These are phyloP conservation scores for Phyto melanocephala DNA, from an alignment of 2,888 invertebrate genomes.

Conservation along the genomic window DNA sequence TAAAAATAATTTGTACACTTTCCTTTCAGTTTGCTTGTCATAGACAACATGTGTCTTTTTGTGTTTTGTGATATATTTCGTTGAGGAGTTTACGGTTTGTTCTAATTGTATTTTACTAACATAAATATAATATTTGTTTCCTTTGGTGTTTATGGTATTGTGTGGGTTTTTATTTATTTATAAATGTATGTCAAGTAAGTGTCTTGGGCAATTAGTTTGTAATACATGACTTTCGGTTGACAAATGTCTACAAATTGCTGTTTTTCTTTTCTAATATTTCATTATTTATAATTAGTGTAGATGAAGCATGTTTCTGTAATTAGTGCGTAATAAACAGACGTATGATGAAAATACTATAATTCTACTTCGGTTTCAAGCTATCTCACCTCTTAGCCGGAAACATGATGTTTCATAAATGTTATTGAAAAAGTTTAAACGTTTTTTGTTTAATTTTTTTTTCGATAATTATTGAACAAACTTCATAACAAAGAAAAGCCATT, in stretches of 20 bases:
- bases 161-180: neutral
- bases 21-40: neutral
- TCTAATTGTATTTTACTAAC: neutral
- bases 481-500: slow-evolving; percentile 10
- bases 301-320: neutral
- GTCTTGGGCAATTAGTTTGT: slow-evolving; percentile 34
- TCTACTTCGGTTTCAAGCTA: neutral
- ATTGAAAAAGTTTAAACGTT: slow-evolving; percentile 9
- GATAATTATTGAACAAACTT: neutral
- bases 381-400: neutral
- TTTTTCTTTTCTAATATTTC: slow-evolving; percentile 49
- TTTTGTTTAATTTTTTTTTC: too few relatives aligned
- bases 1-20: neutral
- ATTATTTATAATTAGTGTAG: slow-evolving; percentile 38
- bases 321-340: neutral
- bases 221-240: slow-evolving; percentile 49
- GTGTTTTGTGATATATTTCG: neutral
- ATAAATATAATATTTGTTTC: neutral
- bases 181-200: neutral
- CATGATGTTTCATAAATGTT: neutral
- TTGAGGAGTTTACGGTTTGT: neutral
- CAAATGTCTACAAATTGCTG: slow-evolving; percentile 60
- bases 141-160: too few relatives aligned
- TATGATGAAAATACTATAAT: neutral
- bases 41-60: slow-evolving; percentile 14